Percentiles rank a stretch among this genome's conserved stretches.
Evolutionary conservation across 2,113 vertebrate genomes (phyloP).

Genomic region (Thinocorus orbignyianus): DNA sequence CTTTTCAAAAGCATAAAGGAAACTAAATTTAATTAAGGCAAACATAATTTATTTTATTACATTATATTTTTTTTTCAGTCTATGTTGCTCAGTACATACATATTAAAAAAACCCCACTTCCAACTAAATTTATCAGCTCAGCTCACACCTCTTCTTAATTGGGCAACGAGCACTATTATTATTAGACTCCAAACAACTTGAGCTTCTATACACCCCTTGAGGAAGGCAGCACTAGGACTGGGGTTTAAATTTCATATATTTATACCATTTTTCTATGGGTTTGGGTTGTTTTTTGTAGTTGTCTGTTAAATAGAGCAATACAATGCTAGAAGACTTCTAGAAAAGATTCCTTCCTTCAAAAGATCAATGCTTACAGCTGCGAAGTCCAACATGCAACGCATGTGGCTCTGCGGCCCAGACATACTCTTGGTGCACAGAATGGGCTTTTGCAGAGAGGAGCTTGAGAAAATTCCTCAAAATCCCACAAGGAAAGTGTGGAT

Average conservation of each 20-base stretch:
- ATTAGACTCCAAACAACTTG: not conserved
- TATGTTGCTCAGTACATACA: not conserved
- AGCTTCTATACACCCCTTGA: not conserved
- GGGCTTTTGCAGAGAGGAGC: not conserved
- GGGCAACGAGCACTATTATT: not conserved
- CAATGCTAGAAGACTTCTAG: not conserved
- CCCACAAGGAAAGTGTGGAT: not conserved
- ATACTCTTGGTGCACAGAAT: not conserved
- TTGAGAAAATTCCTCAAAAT: not conserved
- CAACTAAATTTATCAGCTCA: not conserved
- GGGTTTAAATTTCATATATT: not conserved
- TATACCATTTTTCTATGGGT: not conserved
- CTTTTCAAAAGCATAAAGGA: conserved; percentile 70
- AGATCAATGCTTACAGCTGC: not conserved
- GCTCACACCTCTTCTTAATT: not conserved
- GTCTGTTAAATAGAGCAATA: not conserved
- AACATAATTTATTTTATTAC: not conserved
- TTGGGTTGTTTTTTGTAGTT: too few relatives aligned
- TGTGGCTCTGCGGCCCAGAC: not conserved
- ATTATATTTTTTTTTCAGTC: not conserved
- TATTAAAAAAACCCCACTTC: not conserved
- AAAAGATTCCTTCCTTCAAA: not conserved
- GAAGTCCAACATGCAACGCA: not conserved
- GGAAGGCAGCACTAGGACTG: not conserved
- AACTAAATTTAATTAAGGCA: not conserved